A percentile compares a stretch with the other conserved stretches of the same genome.
Evolutionary conservation across 1,140 invertebrate species (phyloP).

Genomic region (Portunus trituberculatus): DNA sequence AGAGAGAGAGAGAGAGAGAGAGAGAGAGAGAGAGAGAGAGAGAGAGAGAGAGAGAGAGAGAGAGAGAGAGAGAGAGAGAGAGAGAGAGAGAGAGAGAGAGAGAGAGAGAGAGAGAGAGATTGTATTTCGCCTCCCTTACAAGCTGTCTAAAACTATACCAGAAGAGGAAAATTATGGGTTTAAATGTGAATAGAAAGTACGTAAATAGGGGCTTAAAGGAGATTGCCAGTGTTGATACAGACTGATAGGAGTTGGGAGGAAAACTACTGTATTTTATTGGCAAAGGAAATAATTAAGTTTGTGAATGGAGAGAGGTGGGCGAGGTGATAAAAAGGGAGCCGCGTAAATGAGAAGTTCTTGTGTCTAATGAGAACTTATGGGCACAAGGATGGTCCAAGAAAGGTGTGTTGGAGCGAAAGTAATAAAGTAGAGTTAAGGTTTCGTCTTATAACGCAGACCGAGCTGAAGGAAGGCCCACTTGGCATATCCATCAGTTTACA

Average conservation of each 20-base stretch:
- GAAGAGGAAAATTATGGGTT: background rate
- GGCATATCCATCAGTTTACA: background rate
- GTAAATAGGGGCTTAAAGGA: background rate
- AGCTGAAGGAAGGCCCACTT: background rate
- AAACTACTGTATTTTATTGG: background rate
- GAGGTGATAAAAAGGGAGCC: background rate
- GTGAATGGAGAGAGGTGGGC: background rate
- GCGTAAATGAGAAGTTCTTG: background rate
- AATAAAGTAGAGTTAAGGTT: background rate
- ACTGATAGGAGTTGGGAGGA: background rate
- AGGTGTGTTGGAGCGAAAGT: background rate
- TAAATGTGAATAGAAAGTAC: slow-evolving; percentile 15
- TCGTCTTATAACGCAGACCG: background rate
- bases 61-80: no score
- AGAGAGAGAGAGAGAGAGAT: background rate
- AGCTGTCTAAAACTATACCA: background rate
- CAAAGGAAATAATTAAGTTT: background rate
- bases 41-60: background rate
- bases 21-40: background rate
- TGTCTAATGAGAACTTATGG: slow-evolving; percentile 11
- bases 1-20: background rate
- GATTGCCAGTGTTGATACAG: background rate
- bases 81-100: background rate
- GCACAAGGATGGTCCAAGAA: background rate
- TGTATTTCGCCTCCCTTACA: background rate